Evolutionary conservation across 2,113 vertebrate species (phyloP).

Genomic region (Eclectus roratus): DNA sequence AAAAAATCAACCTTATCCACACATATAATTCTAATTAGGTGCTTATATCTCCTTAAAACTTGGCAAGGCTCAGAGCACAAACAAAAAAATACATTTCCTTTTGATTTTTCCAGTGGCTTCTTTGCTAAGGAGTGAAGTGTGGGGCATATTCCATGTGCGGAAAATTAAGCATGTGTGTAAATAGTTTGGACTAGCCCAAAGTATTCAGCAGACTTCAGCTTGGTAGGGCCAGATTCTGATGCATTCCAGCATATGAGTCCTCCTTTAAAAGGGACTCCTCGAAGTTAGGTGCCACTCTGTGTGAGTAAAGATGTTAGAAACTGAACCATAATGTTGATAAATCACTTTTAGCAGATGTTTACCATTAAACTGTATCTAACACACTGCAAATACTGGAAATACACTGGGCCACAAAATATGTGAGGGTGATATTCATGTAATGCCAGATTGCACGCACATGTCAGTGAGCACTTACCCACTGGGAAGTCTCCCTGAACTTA

Average conservation of each 20-base stretch:
- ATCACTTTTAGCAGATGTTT: conserved; percentile 51
- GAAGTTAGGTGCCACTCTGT: background rate
- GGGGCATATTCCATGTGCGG: background rate
- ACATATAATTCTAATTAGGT: background rate
- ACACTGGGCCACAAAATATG: conserved; percentile 50
- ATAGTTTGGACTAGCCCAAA: background rate
- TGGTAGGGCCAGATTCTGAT: background rate
- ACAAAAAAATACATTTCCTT: background rate
- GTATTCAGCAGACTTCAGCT: background rate
- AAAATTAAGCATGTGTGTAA: background rate
- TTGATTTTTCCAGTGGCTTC: background rate
- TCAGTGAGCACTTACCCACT: conserved; percentile 32
- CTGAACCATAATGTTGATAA: conserved; percentile 24
- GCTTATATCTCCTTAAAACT: background rate
- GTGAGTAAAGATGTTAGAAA: background rate
- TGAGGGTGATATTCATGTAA: conserved; percentile 42
- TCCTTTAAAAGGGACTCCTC: background rate
- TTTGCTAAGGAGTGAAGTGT: background rate
- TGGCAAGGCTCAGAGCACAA: background rate
- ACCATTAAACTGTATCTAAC: conserved; percentile 54
- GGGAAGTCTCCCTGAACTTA: conserved; percentile 45
- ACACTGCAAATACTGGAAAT: conserved; percentile 50
- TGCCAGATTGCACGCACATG: conserved; percentile 62
- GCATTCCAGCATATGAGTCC: background rate
- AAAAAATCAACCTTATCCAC: background rate